A percentile compares a stretch with the other conserved stretches of the same genome.
phyloP scores from a whole-genome alignment of 2,113 vertebrate genomes.

The Sapayoa aenigma region DNA sequence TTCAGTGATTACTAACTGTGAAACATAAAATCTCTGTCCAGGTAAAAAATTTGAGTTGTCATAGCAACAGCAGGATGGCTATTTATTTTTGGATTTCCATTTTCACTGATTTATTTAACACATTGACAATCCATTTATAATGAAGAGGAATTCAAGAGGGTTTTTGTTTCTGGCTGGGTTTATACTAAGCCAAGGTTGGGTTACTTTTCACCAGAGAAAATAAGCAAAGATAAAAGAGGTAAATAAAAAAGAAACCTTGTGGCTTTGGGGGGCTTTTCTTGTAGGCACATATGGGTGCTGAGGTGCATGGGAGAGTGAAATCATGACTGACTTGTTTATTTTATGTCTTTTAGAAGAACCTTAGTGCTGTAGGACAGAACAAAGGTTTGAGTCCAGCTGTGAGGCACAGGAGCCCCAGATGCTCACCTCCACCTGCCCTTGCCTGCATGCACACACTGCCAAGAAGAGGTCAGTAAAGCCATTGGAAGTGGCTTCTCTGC shows the following conservation, averaged over 20 bases:
- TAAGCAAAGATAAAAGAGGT: conserved; percentile 1
- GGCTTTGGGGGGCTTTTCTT: conserved; percentile 15
- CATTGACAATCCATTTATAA: conserved; percentile 64
- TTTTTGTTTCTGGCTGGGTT: conserved; percentile 45
- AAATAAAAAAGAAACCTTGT: conserved; percentile 32
- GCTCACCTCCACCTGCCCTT: background rate
- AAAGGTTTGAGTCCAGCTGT: background rate
- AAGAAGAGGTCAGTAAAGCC: background rate
- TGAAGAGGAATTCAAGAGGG: conserved; percentile 48
- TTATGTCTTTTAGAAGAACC: background rate
- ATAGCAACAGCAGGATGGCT: conserved; percentile 65
- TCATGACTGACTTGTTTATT: background rate
- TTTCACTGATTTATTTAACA: conserved; percentile 69
- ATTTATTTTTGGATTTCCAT: conserved; percentile 68
- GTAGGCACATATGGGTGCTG: background rate
- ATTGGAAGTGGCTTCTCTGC: background rate
- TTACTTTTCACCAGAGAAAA: conserved; percentile 31
- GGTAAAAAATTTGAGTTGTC: conserved; percentile 69
- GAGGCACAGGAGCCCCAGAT: background rate
- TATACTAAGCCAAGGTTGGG: background rate
- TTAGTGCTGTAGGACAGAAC: background rate
- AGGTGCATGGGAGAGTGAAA: background rate
- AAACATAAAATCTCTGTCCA: conserved; percentile 71
- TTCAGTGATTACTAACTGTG: background rate
- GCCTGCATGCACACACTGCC: background rate